Evolutionary conservation across 1,140 invertebrate species (phyloP), one percentile per base, ranked within the genome.

Genomic region (Drosophila santomea): DNA sequence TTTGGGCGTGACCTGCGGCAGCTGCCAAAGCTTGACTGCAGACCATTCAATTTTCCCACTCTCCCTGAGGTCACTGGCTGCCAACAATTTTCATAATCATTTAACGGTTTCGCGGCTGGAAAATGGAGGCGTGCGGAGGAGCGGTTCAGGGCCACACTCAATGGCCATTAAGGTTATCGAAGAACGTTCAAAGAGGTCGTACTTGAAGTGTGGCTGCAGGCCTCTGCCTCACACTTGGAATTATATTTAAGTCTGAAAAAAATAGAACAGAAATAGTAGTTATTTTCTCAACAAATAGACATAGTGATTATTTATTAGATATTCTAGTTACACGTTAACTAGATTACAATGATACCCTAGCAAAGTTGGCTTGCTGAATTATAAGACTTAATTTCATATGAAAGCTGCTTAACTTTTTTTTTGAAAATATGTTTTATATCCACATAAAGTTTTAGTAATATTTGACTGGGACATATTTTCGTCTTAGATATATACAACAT

Each of bases 51-150:
- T 39, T 41, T 28, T 47, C n/a, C 50, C 51, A 44, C 59, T 39
- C 44, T 35, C 47, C 47, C 47, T 68, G 69, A 88, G 83, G 82
- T 86, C 82, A 82, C 47, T 78, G 74, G 35, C 71, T 86, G 79
- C 83, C 83, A 88, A 88, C 83, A 72, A 88, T 86, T 86, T 86
- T 86, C 83, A 86, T 86, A 86, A 86, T 88, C 83, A 86, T 86
- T 86, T 86, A 86, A 83, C 83, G 63, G 55, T 73, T 78, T 73
- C 52, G 50, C 59, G 79, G 66, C 47, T 38, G 52, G 36, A 44
- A 47, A 60, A 51, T 57, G 57, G 39, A n/a, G 41, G 51, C 47
- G 45, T 17, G 17, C 28, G 45, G 59, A 20, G 36, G 15, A 25
- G 41, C n/a, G 35, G 44, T 44, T 61, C 67, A 56, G 44, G 71